Percentiles rank a stretch among this genome's conserved stretches.
These are phyloP conservation scores for Neocrepidodera transversa DNA, from an alignment of 2,888 invertebrate species.

Conservation along the genomic window DNA sequence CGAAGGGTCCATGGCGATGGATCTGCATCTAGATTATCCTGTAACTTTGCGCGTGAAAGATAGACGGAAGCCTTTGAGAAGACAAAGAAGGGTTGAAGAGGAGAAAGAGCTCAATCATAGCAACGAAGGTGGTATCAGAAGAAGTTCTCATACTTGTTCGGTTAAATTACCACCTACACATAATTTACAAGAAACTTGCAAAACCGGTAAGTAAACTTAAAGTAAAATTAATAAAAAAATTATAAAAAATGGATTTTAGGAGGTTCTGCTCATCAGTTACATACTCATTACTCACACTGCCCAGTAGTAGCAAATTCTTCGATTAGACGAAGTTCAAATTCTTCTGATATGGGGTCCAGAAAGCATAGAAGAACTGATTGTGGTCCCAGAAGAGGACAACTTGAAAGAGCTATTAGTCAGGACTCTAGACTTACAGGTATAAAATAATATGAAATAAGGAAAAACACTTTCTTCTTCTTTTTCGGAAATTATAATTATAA, in stretches of 20 bases:
- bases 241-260: constrained; percentile 25
- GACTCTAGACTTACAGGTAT: constrained; percentile 55
- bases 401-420: constrained; percentile 57
- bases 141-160: constrained; percentile 57
- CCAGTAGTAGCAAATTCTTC: constrained; percentile 32
- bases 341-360: constrained; percentile 57
- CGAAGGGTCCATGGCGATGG: constrained; percentile 75
- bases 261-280: constrained; percentile 54
- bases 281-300: constrained; percentile 45
- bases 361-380: constrained; percentile 53
- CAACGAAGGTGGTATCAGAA: constrained; percentile 46
- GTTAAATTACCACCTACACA: constrained; percentile 48
- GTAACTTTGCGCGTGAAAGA: constrained; percentile 65
- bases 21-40: constrained; percentile 73
- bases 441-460: not conserved
- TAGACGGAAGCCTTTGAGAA: constrained; percentile 73
- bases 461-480: no score
- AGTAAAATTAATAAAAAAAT: no score
- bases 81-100: constrained; percentile 80
- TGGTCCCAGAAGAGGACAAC: constrained; percentile 48
- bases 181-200: constrained; percentile 44
- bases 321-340: constrained; percentile 58
- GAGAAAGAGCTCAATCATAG: constrained; percentile 66
- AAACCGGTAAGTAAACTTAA: constrained; percentile 37
- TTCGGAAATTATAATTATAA: no score